Base-by-base conservation (phyloP, 2,888 invertebrate genomes). In the Cephalotes varians region DNA sequence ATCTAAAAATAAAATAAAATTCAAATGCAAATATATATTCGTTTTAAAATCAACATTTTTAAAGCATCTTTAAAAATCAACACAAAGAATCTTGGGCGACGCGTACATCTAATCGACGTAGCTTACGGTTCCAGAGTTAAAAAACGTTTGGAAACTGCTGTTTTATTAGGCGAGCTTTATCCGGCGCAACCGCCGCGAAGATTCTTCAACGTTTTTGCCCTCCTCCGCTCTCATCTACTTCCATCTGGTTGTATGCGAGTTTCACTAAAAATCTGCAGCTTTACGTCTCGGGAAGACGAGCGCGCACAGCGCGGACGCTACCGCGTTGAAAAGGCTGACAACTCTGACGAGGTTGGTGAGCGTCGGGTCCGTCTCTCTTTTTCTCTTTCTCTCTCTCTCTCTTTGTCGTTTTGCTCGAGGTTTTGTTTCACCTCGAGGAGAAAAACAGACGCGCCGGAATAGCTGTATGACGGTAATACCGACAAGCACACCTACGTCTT, bases 401-500 rank as follows among this genome's bases (percentile, higher is more conserved):
- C 5, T 34, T 25, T n/a, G 21, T 69, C 56, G 69, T 79, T 79
- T 79, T 69, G 28, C 18, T 47, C 25, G 34, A 56, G 28, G 40
- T 65, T 65, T 65, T 65, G 28, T 79, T 79, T 69, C 18, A 69
- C 47, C 18, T 58, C 47, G 34, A 56, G 9, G 21, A 65, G 64
- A 34, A 56, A 79, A 77, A 67, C 34, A 56, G 28, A 65, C 67
- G 77, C 44, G 28, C 56, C 5, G 44, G 18, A 79, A 77, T 67
- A 79, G 69, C 77, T 58, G 56, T 69, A 69, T 56, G 64, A 76
- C 51, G 76, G n/a, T n/a, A 21, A 44, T 28, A 37, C 40, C 25
- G 28, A 76, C 44, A 54, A 10, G 77, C 34, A 58, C 28, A 51
- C 40, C 25, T 9, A 64, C 40, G 15, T n/a, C 21, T 34, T 28